Base-by-base conservation (phyloP, 2,888 invertebrate genomes). In the Phaedon cochleariae region DNA sequence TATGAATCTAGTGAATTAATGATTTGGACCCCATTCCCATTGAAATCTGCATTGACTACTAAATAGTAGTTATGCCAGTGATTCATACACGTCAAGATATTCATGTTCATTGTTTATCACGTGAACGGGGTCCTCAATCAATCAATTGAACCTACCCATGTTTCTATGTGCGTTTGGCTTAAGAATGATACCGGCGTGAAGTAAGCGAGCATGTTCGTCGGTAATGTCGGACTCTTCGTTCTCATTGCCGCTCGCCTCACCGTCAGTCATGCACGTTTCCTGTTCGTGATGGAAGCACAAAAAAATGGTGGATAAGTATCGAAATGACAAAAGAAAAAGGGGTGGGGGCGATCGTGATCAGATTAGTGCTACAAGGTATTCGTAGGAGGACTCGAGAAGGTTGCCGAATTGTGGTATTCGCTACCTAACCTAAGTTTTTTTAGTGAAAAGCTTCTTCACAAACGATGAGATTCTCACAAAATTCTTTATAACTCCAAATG, bases 201-300 rank as follows among this genome's bases (percentile, higher is more conserved):
- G 86, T 75, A 92, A 85, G 83, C 90, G 90, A 68, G 90, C 90
- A 80, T 89, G 89, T 82, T 92, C 92, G 83, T 92, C 91, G 63
- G 90, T 90, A 64, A 90, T 87, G 83, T 91, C 90, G 77, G 86
- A 86, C 78, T 89, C 89, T 76, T 89, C 89, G 74, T 85, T n/a
- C n/a, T n/a, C n/a, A n/a, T n/a, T 87, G 73, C 85, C 86, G 79
- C 87, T 87, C 75, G 84, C 85, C 80, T 87, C 82, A 71, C 86
- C 89, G 80, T 89, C 89, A 63, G 88, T 88, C 80, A 87, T 73
- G 72, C 75, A 76, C 67, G 73, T 55, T 80, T 87, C 87, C 86
- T 87, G 83, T 73, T 74, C 73, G 64, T 61, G 64, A 70, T 65
- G 60, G 66, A 70, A 71, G 67, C 68, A 67, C 64, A 71, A 62